A percentile compares a stretch with the other conserved stretches of the same genome.
phyloP scores from a whole-genome alignment of 2,797 vertebrate species.

The Falco novaeseelandiae region DNA sequence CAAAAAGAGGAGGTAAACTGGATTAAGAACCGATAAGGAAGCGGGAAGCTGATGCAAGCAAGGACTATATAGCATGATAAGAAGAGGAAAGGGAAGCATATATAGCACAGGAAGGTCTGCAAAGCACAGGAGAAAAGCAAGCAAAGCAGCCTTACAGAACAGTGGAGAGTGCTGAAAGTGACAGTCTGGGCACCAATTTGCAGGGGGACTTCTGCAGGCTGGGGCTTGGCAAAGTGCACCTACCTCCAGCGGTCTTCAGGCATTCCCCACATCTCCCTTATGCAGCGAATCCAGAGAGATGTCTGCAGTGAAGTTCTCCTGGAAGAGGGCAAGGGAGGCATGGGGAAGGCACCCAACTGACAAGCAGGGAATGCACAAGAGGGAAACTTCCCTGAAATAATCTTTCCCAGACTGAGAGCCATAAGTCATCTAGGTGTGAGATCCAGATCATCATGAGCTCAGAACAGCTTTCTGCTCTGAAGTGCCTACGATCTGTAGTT shows the following conservation, averaged over 20 bases:
- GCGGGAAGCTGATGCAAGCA: neutral
- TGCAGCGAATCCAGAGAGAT: neutral
- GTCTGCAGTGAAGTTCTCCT: neutral
- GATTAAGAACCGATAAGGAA: neutral
- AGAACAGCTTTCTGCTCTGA: neutral
- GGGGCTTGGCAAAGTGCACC: neutral
- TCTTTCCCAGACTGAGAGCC: neutral
- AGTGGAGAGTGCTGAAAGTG: neutral
- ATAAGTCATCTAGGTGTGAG: neutral
- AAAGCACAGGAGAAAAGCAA: neutral
- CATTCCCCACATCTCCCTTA: neutral
- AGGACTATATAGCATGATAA: neutral
- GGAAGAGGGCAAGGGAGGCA: neutral
- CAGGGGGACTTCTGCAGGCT: neutral
- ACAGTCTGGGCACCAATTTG: neutral
- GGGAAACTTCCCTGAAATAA: neutral
- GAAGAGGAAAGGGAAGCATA: neutral
- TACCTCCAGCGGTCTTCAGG: neutral
- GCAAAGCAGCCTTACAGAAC: neutral
- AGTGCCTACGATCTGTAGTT: neutral
- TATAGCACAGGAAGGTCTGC: neutral
- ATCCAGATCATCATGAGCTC: rapidly evolving
- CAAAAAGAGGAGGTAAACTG: neutral
- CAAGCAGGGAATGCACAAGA: neutral
- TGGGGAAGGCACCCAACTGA: neutral